Evolutionary conservation across 1,140 invertebrate genomes (phyloP), one percentile per base, ranked within the genome.

Genomic region (Vollenhovia emeryi): DNA sequence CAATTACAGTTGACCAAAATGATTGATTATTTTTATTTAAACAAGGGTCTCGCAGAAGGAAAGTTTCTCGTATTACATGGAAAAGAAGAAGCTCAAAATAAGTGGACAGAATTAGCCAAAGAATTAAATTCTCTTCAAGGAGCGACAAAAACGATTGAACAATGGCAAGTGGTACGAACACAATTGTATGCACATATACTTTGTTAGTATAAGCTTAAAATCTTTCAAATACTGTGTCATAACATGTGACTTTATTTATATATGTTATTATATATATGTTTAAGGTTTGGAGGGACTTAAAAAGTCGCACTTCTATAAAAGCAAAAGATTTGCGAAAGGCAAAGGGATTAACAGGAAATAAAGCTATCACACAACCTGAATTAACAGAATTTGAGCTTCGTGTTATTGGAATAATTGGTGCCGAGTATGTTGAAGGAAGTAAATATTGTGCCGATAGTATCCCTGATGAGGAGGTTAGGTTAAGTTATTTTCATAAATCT

Each of bases 231-330:
- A 7, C 6, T 40, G 8, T 40, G 7, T 40, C 7, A 40, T 40
- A 7, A 40, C 7, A 40, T 9, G 6, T 36, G 33, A 36, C 2
- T 36, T 40, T 40, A 40, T 9, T 40, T 40, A 40, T 40, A 40
- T 6, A 40, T 40, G 33, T 36, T 36, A 36, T 3, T 36, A 36
- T 3, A 3, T 40, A 9, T 9, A 40, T 6, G 8, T 40, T 40
- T 40, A 40, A 62, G 30, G 33, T 62, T 36, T 62, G 60, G 60
- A 36, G 30, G 60, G 30, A 62, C 60, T 62, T 62, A 8, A 62
- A 62, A 62, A 62, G 60, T 62, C 60, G 60, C 18, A 62, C 18
- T 62, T 36, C 60, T 8, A 62, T n/a, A n/a, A 62, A 62, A 36
- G 33, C 30, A n/a, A 62, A 36, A 15, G 48, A 50, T 3, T 50